Evolutionary conservation across 1,140 invertebrate species (phyloP), one percentile per base, ranked within the genome.

Genomic region (Sinonovacula constricta): DNA sequence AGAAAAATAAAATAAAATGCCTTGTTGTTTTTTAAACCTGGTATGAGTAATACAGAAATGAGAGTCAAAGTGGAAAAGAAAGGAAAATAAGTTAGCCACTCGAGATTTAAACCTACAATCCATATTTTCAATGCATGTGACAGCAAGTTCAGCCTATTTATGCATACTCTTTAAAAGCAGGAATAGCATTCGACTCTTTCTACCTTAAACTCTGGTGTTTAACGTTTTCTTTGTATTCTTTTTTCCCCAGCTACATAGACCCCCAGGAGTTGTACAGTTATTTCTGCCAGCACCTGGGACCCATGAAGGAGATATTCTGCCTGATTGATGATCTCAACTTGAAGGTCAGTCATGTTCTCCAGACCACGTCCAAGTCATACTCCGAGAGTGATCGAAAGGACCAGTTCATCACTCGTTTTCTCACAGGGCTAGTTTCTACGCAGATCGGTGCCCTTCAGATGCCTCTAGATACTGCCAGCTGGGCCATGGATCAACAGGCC

Each of bases 181-280:
- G n/a, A n/a, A n/a, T n/a, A n/a, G n/a, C n/a, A n/a, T n/a, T n/a
- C n/a, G n/a, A n/a, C n/a, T n/a, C n/a, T n/a, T n/a, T n/a, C n/a
- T n/a, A n/a, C 7, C 7, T 7, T 18, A 49, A 49, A 49, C 10
- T 49, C 18, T 10, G 31, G 26, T 54, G 30, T 3, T 31, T 54
- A 5, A 24, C 12, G n/a, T 72, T 1, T 39, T 2, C n/a, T 71
- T 53, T n/a, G 53, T 51, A 33, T 22, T 39, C 57, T 70, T 22
- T 72, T 66, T 26, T 31, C 81, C 83, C 39, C 81, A 89, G 87
- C 66, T 86, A 87, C 39, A 88, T 89, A 67, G 87, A 89, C 63
- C 86, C 83, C 12, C 83, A 81, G 28, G 88, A 89, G 63, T 66
- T 89, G 24, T 88, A 86, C 80, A 72, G 86, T 26, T 89, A 88